phyloP scores from a whole-genome alignment of 2,888 invertebrate species.

The Synanthedon vespiformis region DNA sequence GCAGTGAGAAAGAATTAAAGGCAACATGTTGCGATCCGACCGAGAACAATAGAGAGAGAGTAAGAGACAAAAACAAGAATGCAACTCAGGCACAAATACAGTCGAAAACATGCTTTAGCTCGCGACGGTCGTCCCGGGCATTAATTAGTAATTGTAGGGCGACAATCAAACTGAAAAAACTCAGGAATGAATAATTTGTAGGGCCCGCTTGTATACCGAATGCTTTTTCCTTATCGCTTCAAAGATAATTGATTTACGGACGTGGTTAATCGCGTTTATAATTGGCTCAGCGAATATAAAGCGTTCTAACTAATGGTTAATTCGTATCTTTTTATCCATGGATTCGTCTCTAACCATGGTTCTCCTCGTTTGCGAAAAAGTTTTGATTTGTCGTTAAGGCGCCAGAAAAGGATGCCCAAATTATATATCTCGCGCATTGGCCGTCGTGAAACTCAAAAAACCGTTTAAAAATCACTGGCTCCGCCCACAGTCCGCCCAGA shows the following conservation, averaged over 20 bases:
- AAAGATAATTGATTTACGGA: neutral
- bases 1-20: conserved; percentile 64
- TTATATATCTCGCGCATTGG: conserved; percentile 52
- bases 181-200: conserved; percentile 12
- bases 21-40: conserved; percentile 58
- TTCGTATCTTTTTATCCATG: conserved; percentile 28
- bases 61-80: conserved; percentile 47
- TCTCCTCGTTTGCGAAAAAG: conserved; percentile 65
- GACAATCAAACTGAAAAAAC: conserved; percentile 29
- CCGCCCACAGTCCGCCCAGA: conserved; percentile 62
- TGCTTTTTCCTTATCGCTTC: neutral
- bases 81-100: conserved; percentile 35
- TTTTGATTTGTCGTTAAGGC: conserved; percentile 46
- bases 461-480: conserved; percentile 67
- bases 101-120: conserved; percentile 35
- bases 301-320: neutral
- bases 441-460: conserved; percentile 60
- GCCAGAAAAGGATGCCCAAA: conserved; percentile 60
- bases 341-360: conserved; percentile 56
- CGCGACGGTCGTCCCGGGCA: conserved; percentile 24
- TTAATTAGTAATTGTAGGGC: conserved; percentile 62
- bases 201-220: neutral
- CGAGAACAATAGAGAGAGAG: conserved; percentile 61
- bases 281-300: neutral
- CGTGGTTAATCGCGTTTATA: neutral